These are phyloP conservation scores for Otocyon megalotis DNA, from an alignment of 2,113 vertebrate species.

Conservation along the genomic window DNA sequence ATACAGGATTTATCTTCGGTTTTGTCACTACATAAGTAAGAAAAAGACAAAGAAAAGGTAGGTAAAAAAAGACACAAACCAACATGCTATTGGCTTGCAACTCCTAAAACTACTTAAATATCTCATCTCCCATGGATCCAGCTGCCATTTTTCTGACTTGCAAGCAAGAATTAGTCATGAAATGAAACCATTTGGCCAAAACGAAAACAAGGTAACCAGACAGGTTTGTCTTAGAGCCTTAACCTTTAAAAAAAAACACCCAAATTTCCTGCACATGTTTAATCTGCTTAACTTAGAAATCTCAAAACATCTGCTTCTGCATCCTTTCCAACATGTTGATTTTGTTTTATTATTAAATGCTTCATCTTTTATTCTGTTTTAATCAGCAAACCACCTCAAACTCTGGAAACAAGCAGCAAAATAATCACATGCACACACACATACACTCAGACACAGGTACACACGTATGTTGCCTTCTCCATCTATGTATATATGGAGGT, in stretches of 20 bases:
- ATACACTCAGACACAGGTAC: not conserved
- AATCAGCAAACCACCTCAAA: not conserved
- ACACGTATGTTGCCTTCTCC: not conserved
- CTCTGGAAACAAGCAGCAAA: not conserved
- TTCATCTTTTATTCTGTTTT: constrained; percentile 5
- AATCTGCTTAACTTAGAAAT: not conserved
- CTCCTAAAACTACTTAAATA: not conserved
- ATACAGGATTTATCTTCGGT: not conserved
- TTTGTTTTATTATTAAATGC: constrained; percentile 12
- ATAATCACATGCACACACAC: not conserved
- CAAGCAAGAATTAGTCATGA: not conserved
- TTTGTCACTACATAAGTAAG: not conserved
- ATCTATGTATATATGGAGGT: not conserved
- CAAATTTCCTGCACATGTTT: not conserved
- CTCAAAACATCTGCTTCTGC: not conserved
- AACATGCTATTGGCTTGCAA: not conserved
- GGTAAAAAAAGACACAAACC: not conserved
- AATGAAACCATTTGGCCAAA: not conserved
- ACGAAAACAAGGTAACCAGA: not conserved
- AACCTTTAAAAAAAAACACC: not conserved
- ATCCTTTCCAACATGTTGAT: not conserved
- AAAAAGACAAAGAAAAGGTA: not conserved
- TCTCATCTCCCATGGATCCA: not conserved
- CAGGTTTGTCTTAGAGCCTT: not conserved
- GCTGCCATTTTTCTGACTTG: not conserved